Evolutionary conservation across 2,888 invertebrate genomes (phyloP), one percentile per base, ranked within the genome.

Genomic region (Suillia variegata): DNA sequence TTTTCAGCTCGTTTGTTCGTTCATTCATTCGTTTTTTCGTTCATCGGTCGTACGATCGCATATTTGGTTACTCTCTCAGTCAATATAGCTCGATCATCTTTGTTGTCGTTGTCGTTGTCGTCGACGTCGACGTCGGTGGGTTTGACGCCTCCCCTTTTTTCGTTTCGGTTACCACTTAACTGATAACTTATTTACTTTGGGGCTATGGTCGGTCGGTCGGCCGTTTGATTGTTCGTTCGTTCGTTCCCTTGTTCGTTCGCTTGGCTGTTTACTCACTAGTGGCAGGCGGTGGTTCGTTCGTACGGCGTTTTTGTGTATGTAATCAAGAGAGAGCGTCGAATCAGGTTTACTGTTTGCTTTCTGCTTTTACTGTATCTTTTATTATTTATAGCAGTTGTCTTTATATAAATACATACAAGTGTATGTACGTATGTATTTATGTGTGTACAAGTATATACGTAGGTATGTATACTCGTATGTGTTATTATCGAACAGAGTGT

Each of bases 111-210:
- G 53, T 50, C 61, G 48, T 60, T 54, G 54, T 61, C 50, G 60
- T 64, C 57, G 48, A 59, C 53, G 54, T 61, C 50, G 60, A 63
- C 57, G 56, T 55, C 50, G 58, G 51, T 56, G 61, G 66, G 68
- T 68, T 72, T 71, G 73, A 76, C 77, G 73, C 77, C 77, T 77
- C 77, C 77, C 76, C 75, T 76, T 77, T 74, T 75, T 65, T 58
- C 6, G 38, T 71, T 72, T 66, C 65, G 68, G 72, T 70, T 70
- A 69, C 70, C 71, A 67, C 70, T 68, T 69, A 62, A 62, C 68
- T 75, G 74, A 71, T 75, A 73, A 72, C 67, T 71, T 75, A 73
- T 74, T 74, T 75, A 69, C 70, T 73, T 67, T 67, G 68, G 68
- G 67, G 68, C 68, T 65, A 64, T 65, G 60, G 63, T 61, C 49